Conservation (phyloP, 2,888 invertebrate species). For the Poecilobothrus nobilitatus region DNA sequence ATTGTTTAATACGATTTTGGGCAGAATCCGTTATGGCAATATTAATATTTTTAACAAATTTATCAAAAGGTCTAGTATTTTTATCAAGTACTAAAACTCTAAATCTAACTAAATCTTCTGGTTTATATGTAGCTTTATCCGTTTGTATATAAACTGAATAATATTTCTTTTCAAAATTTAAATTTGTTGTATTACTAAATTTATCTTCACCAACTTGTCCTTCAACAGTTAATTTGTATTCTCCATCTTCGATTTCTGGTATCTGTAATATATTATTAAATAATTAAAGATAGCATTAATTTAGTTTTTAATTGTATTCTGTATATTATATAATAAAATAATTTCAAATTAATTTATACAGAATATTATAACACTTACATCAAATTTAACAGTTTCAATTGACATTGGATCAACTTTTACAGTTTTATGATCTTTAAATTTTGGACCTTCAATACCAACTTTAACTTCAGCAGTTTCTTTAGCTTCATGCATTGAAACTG, state of each 20-base stretch:
- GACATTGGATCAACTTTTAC: conserved; percentile 62
- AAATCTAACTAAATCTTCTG: conserved; percentile 73
- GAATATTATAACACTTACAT: conserved; percentile 48
- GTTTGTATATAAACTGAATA: conserved; percentile 77
- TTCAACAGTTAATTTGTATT: conserved; percentile 34
- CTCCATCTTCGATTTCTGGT: conserved; percentile 29
- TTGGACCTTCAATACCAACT: conserved; percentile 64
- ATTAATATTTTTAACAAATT: conserved; percentile 33
- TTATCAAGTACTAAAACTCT: conserved; percentile 60
- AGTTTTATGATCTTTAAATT: conserved; percentile 59
- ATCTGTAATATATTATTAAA: conserved; percentile 17
- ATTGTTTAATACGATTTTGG: conserved; percentile 74
- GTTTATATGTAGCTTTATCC: conserved; percentile 86
- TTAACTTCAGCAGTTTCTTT: conserved; percentile 55
- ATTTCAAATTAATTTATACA: background rate
- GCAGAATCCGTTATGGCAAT: conserved; percentile 50
- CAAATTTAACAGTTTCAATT: conserved; percentile 60
- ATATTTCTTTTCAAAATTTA: conserved; percentile 62
- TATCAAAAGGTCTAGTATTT: conserved; percentile 53
- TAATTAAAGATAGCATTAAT: background rate
- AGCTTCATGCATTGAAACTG: conserved; percentile 51
- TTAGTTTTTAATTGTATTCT: too few species aligned
- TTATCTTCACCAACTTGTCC: conserved; percentile 60
- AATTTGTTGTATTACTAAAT: conserved; percentile 64
- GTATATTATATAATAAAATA: background rate